A percentile compares a stretch with the other conserved stretches of the same genome.
Evolutionary conservation across 1,140 invertebrate species (phyloP).

Genomic region (Pogonomyrmex californicus): DNA sequence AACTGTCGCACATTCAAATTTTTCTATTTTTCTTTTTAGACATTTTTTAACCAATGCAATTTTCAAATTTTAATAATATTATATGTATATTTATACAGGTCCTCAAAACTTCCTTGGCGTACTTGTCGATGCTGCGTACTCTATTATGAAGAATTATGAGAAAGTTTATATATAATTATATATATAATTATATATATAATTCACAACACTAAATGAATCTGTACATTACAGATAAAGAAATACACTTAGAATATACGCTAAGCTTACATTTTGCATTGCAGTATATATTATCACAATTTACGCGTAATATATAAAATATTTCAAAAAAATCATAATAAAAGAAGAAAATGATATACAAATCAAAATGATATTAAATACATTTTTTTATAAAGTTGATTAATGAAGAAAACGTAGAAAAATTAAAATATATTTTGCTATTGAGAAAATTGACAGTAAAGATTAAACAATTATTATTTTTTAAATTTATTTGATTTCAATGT

Average conservation of each 20-base stretch:
- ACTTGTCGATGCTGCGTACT: constrained; percentile 47
- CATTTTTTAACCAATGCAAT: not conserved
- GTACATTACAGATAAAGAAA: constrained; percentile 25
- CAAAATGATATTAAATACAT: not conserved
- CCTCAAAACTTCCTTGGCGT: constrained; percentile 51
- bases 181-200: no score
- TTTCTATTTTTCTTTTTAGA: not conserved
- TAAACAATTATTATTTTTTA: not conserved
- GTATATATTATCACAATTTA: not conserved
- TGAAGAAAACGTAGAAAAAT: not conserved
- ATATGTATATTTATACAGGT: constrained; percentile 28
- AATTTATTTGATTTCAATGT: not conserved
- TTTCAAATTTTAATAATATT: not conserved
- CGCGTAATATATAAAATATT: not conserved
- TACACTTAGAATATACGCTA: constrained; percentile 7
- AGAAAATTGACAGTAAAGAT: not conserved
- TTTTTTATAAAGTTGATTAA: not conserved
- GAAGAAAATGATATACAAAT: not conserved
- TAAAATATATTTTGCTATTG: not conserved
- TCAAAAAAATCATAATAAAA: not conserved
- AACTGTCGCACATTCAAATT: no score
- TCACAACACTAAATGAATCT: constrained; percentile 3
- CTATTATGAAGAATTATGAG: constrained; percentile 25
- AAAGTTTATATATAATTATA: not conserved
- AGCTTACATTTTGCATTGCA: not conserved